Conservation (phyloP, 2,113 vertebrate genomes). For the Ellobius talpinus region DNA sequence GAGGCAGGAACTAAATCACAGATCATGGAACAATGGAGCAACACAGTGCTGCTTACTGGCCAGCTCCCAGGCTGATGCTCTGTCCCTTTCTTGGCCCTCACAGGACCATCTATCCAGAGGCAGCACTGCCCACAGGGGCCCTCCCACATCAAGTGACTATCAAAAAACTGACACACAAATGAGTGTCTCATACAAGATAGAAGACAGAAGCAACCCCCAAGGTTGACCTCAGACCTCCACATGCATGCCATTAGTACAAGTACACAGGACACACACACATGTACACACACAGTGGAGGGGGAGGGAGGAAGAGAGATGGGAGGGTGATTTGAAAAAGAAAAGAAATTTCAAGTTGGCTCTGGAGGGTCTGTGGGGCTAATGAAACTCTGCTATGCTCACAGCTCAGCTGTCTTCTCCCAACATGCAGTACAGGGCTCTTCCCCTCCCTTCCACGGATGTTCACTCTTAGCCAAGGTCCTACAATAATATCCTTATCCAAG, state of each 20-base stretch:
- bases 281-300: neutral
- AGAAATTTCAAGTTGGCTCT: neutral
- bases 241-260: neutral
- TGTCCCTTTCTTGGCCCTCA: neutral
- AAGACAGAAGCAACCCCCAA: neutral
- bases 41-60: neutral
- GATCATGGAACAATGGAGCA: neutral
- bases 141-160: neutral
- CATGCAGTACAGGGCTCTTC: no score
- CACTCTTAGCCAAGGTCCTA: neutral
- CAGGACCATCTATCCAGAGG: neutral
- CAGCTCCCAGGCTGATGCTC: neutral
- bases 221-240: neutral
- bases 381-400: neutral
- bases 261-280: neutral
- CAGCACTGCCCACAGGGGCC: no score
- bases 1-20: neutral
- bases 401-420: neutral
- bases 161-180: neutral
- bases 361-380: fast-evolving
- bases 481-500: neutral
- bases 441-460: neutral
- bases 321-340: neutral
- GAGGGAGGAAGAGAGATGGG: neutral
- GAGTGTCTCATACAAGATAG: neutral